These are phyloP conservation scores for Drosophila auraria DNA, from an alignment of 1,140 invertebrate species.

Conservation along the genomic window DNA sequence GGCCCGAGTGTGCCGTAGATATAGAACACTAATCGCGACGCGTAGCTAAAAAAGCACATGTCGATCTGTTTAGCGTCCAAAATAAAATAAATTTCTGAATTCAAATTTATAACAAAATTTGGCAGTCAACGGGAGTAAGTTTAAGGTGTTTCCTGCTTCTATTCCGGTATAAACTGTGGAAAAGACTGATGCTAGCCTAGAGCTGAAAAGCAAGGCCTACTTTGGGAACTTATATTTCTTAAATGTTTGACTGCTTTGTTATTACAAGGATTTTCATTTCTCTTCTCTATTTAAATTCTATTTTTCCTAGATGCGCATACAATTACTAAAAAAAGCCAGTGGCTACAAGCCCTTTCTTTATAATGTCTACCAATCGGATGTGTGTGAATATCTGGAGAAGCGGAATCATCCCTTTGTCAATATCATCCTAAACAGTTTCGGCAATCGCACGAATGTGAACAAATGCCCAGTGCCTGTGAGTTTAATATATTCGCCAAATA, in stretches of 20 bases:
- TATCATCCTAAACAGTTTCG: conserved; percentile 66
- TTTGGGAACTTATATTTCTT: neutral
- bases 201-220: conserved; percentile 15
- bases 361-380: conserved; percentile 57
- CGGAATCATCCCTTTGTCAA: conserved; percentile 76
- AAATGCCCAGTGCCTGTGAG: conserved; percentile 66
- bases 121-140: neutral
- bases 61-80: neutral
- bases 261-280: neutral
- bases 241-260: neutral
- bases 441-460: conserved; percentile 57
- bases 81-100: neutral
- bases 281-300: neutral
- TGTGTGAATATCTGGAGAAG: conserved; percentile 72
- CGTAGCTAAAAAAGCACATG: conserved; percentile 44
- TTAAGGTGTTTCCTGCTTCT: neutral
- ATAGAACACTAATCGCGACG: conserved; percentile 48
- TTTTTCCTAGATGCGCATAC: conserved; percentile 65
- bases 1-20: conserved; percentile 54
- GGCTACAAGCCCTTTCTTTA: conserved; percentile 76
- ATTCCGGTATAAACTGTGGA: neutral
- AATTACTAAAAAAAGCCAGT: conserved; percentile 69
- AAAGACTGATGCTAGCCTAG: too few relatives aligned
- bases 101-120: conserved; percentile 3
- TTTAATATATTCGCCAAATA: neutral